These are phyloP conservation scores for Emydoidea blandingii DNA, from an alignment of 2,797 vertebrate species.

Conservation along the genomic window DNA sequence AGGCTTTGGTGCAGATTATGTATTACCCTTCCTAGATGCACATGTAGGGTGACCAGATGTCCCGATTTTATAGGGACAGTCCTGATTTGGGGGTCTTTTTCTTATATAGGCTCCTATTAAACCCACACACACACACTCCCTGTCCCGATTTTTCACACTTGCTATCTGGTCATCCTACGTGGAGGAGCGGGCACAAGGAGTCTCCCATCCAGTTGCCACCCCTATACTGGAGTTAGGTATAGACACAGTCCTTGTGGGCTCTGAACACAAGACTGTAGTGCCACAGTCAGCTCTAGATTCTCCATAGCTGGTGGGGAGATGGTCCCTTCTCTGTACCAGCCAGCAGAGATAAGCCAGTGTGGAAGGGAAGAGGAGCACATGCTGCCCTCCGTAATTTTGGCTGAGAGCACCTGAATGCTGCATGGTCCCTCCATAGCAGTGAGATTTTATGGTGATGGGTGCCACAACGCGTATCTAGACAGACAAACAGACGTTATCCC, in stretches of 20 bases:
- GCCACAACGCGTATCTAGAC: neutral
- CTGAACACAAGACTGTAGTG: neutral
- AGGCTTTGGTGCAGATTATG: neutral
- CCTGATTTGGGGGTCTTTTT: too few species aligned
- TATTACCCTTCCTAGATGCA: neutral
- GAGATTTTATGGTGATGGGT: fast-evolving
- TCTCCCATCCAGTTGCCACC: neutral
- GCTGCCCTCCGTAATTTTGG: neutral
- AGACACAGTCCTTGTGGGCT: neutral
- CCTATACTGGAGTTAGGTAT: neutral
- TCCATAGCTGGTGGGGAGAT: neutral
- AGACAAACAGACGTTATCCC: neutral
- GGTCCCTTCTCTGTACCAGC: neutral
- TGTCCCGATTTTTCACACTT: too few species aligned
- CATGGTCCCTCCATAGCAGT: neutral
- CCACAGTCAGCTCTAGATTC: neutral
- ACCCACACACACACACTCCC: too few species aligned
- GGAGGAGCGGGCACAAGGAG: neutral
- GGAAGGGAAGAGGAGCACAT: neutral
- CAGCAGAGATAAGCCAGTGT: neutral
- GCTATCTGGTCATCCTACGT: neutral
- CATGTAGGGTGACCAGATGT: neutral
- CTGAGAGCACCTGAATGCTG: neutral
- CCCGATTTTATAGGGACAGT: too few species aligned
- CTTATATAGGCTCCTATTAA: too few species aligned